Evolutionary conservation across 2,797 vertebrate species (phyloP), one percentile per base, ranked within the genome.

Genomic region (Phoxinus dragarum): DNA sequence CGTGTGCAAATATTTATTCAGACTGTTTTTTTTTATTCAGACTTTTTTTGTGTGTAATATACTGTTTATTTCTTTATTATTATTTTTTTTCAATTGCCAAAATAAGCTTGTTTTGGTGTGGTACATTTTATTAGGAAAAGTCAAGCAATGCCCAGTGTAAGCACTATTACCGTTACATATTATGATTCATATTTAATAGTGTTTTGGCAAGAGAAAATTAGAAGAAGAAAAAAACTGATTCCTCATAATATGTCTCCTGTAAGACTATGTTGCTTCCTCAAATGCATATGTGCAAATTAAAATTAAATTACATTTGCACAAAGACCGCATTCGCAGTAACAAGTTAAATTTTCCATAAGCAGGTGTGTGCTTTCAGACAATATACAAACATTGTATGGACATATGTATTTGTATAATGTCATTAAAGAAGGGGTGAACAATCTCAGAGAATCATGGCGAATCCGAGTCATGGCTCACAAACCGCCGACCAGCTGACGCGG

Each of bases 1-100:
- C 72, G 80, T 49, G 81, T 47, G 72, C 90, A 92, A 82, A 92
- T 93, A 90, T 94, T 93, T 94, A 56, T 21, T 34, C 75, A 73
- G 27, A 64, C 56, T 64, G 21, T 3, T 59, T n/a, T 40, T 5
- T 23, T 66, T 23, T 34, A 9, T 31, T 71, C 17, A 6, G 11
- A 54, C 38, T 21, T 69, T 68, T 36, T 69, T 7, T 47, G 12
- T 49, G 47, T 82, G 36, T 61, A 31, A 23, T 38, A 23, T 38
- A 16, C 9, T 73, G 27, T 42, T 73, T 72, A 36, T 61, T 61
- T 73, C 52, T 59, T 74, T 56, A 73, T 61, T 82, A n/a, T 61
- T 12, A n/a, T n/a, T 59, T n/a, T 82, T 82, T 69, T 66, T 27
- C 76, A 27, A 1, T 42, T 61, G 75, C 75, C 75, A 77, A 77